A percentile compares a stretch with the other conserved stretches of the same genome.
phyloP scores from a whole-genome alignment of 1,140 invertebrate species.

The Philaenus spumarius region DNA sequence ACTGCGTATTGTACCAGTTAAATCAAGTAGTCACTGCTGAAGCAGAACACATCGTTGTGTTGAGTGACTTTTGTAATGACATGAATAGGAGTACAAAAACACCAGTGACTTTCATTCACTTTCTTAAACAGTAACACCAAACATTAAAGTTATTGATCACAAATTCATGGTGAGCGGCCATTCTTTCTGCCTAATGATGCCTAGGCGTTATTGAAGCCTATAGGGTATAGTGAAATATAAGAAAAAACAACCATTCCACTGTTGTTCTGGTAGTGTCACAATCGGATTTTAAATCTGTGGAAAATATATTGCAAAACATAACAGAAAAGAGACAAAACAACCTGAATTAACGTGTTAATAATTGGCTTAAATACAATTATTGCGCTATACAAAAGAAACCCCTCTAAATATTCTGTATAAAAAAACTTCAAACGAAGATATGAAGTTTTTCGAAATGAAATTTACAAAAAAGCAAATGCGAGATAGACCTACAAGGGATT shows the following conservation, averaged over 20 bases:
- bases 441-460: constrained; percentile 4
- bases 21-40: constrained; percentile 10
- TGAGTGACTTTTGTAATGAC: constrained; percentile 24
- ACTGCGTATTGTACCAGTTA: constrained; percentile 20
- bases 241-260: constrained; percentile 19
- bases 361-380: constrained; percentile 23
- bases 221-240: constrained; percentile 6
- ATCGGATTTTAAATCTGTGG: constrained; percentile 13
- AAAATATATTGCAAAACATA: constrained; percentile 15
- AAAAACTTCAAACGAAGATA: constrained; percentile 19
- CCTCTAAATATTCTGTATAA: constrained; percentile 18
- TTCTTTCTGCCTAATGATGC: constrained; percentile 29
- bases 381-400: constrained; percentile 17
- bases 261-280: constrained; percentile 6
- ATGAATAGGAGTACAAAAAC: constrained; percentile 31
- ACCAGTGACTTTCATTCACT: constrained; percentile 28
- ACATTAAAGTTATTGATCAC: constrained; percentile 29
- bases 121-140: constrained; percentile 24
- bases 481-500: constrained; percentile 20
- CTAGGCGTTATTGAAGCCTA: constrained; percentile 24
- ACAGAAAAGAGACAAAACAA: constrained; percentile 12
- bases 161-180: too few species aligned
- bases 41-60: constrained; percentile 22
- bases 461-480: constrained; percentile 1
- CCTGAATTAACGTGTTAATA: constrained; percentile 5